phyloP scores from a whole-genome alignment of 2,888 invertebrate species.

The Carpatolechia fugitivella region DNA sequence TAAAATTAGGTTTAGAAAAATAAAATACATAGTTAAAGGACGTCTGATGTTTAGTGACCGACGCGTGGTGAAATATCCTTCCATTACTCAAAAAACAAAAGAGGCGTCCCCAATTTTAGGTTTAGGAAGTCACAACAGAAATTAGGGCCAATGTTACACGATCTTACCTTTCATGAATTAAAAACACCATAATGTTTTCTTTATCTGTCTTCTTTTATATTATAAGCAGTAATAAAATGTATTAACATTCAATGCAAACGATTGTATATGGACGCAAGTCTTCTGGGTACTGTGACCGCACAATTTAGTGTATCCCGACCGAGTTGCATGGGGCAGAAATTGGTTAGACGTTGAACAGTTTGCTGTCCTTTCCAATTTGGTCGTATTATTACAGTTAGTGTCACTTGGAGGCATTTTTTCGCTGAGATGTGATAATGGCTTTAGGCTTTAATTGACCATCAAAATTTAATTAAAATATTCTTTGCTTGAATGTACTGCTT shows the following conservation, averaged over 20 bases:
- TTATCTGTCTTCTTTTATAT: background rate
- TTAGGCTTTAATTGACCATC: conserved; percentile 71
- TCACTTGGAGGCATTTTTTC: conserved; percentile 36
- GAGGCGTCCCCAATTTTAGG: too few species aligned
- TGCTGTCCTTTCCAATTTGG: conserved; percentile 35
- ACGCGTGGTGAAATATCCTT: too few species aligned
- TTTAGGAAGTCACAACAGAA: too few species aligned
- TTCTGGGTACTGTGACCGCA: conserved; percentile 53
- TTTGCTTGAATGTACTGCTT: conserved; percentile 2
- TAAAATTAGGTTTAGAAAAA: too few species aligned
- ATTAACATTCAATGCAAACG: background rate
- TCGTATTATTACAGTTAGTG: conserved; percentile 28
- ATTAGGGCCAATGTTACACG: too few species aligned
- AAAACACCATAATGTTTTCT: background rate
- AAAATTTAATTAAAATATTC: background rate
- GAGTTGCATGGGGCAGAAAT: conserved; percentile 32
- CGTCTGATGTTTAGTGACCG: too few species aligned
- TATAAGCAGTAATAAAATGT: background rate
- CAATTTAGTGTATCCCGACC: conserved; percentile 55
- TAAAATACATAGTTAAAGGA: too few species aligned
- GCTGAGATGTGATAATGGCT: conserved; percentile 64
- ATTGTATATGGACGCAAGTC: background rate
- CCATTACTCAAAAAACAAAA: too few species aligned
- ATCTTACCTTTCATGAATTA: too few species aligned
- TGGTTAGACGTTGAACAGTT: conserved; percentile 12